Conservation (phyloP, 1,140 invertebrate species). For the Zaprionus lachaisei region DNA sequence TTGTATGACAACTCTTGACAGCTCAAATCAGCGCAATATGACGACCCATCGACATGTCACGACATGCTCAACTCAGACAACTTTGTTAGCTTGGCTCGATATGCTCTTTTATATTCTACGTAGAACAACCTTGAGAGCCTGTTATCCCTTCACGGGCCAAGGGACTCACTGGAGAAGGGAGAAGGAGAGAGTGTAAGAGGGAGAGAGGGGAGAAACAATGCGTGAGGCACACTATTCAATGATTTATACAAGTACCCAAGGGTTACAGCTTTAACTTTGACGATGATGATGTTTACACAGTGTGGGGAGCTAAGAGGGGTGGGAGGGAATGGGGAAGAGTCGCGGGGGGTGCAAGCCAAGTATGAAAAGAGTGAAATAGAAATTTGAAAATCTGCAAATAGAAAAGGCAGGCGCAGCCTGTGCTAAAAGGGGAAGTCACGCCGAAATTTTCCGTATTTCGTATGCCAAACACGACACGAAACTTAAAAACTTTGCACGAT, state of each 20-base stretch:
- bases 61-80: background rate
- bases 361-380: conserved; percentile 47
- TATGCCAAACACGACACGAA: conserved; percentile 77
- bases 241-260: conserved; percentile 23
- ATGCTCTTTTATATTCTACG: conserved; percentile 4
- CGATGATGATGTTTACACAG: conserved; percentile 15
- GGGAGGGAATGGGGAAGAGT: background rate
- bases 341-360: conserved; percentile 21
- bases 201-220: conserved; percentile 1
- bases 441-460: conserved; percentile 59
- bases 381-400: conserved; percentile 65
- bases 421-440: conserved; percentile 20
- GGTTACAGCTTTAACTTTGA: conserved; percentile 23
- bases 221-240: conserved; percentile 15
- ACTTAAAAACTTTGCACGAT: conserved; percentile 80
- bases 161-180: background rate
- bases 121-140: background rate
- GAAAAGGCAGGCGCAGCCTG: conserved; percentile 38
- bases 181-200: background rate
- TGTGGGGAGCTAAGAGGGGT: background rate
- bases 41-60: background rate
- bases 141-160: conserved; percentile 12
- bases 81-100: background rate
- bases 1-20: background rate
- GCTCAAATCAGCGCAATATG: background rate